These are phyloP conservation scores for Varecia variegata DNA, from an alignment of 2,797 vertebrate species.

Conservation along the genomic window DNA sequence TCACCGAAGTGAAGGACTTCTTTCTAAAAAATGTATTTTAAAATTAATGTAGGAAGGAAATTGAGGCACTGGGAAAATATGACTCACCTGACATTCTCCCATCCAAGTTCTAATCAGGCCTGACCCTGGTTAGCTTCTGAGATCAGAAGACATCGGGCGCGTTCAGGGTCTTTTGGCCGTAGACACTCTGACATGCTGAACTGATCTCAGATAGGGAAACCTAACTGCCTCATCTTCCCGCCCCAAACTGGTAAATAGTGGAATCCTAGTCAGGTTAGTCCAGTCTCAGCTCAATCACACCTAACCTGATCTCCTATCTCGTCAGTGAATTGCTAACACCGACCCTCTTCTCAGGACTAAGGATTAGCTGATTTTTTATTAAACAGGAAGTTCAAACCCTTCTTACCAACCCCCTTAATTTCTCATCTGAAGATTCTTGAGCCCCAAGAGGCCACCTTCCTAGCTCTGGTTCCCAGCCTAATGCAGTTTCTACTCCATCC, in stretches of 20 bases:
- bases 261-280: not conserved
- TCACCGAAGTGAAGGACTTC: not conserved
- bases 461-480: not conserved
- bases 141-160: too few species aligned
- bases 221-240: rapidly evolving
- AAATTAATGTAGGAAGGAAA: not conserved
- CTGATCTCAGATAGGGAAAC: not conserved
- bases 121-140: too few species aligned
- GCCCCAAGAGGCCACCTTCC: not conserved
- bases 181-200: not conserved
- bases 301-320: not conserved
- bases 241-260: rapidly evolving
- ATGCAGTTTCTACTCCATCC: not conserved
- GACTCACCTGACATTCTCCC: not conserved
- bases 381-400: not conserved
- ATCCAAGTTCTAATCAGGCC: too few species aligned
- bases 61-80: rapidly evolving
- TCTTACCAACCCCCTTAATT: not conserved
- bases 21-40: not conserved
- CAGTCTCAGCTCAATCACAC: too few species aligned
- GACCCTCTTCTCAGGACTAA: not conserved
- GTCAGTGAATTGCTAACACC: not conserved
- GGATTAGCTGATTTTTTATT: not conserved
- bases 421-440: not conserved
- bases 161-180: too few species aligned